These are phyloP conservation scores for Perca flavescens DNA, from an alignment of 2,113 vertebrate genomes.

Conservation along the genomic window DNA sequence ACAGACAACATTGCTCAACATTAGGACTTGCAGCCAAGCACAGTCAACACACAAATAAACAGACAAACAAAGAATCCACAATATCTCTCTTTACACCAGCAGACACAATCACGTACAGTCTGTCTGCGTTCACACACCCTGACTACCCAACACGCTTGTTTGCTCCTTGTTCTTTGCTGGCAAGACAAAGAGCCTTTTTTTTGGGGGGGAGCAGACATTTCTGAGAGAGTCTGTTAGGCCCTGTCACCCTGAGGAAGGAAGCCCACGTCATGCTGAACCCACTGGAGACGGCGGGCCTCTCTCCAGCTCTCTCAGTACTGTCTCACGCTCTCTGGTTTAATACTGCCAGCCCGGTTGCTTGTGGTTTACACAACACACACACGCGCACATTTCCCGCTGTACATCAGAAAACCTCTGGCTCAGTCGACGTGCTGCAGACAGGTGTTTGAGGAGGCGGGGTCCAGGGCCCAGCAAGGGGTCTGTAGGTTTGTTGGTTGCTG, in stretches of 20 bases:
- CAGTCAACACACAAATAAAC: constrained; percentile 24
- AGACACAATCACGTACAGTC: constrained; percentile 35
- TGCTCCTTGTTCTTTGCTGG: constrained; percentile 62
- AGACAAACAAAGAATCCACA: constrained; percentile 46
- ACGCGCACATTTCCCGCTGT: constrained; percentile 20
- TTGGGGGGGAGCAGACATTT: constrained; percentile 57
- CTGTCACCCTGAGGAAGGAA: constrained; percentile 69
- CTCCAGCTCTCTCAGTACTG: constrained; percentile 67
- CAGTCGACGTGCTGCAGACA: constrained; percentile 16
- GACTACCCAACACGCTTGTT: constrained; percentile 64
- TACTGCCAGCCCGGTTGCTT: neutral
- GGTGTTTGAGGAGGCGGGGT: neutral
- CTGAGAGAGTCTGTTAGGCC: constrained; percentile 66
- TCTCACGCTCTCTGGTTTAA: constrained; percentile 25
- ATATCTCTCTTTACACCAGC: constrained; percentile 37
- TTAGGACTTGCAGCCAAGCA: constrained; percentile 23
- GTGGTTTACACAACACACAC: constrained; percentile 21
- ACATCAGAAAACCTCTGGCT: constrained; percentile 69
- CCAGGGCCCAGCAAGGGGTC: neutral
- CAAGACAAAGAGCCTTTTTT: constrained; percentile 72
- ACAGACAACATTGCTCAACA: constrained; percentile 35
- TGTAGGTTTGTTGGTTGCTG: constrained; percentile 27
- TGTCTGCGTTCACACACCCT: constrained; percentile 51
- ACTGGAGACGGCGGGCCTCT: constrained; percentile 50
- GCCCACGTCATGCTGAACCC: constrained; percentile 71